Base-by-base conservation (phyloP, 2,888 invertebrate genomes). In the Drosophila barbarae region DNA sequence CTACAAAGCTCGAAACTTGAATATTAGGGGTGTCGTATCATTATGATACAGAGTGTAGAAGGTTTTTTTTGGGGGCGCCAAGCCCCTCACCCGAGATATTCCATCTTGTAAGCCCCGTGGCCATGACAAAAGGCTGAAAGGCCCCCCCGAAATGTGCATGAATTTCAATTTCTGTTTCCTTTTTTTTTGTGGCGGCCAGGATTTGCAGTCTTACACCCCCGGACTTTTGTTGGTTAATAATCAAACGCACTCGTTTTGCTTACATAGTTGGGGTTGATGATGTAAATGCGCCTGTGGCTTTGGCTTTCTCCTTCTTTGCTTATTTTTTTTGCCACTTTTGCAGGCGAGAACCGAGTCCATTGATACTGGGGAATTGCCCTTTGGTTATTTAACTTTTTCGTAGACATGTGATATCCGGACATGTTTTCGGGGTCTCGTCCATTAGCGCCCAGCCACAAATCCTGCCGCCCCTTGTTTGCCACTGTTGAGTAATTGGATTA, bases 401-500 rank as follows among this genome's bases (percentile, higher is more conserved):
- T 64, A 71, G 79, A 82, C 80, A 82, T 78, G 69, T 73, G 84
- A 84, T 80, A 81, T 63, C 47, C 26, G 60, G 60, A 26, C 36
- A 15, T 28, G 46, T 64, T 47, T 38, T 38, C 52, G 47, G 47
- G 72, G 72, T 10, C 65, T 55, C 61, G 71, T 73, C 77, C 77
- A 78, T 78, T 78, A 78, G 78, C 77, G 66, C 77, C 42, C 55
- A 42, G 64, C 58, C 49, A 36, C 13, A 64, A 58, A 52, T 32
- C 59, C 46, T 44, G 38, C 28, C 7, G 41, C 53, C 34, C 72
- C 81, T 80, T 72, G 86, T 85, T 80, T 86, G 78, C 74, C 85
- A 80, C 78, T 81, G 81, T 84, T 76, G 82, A 73, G 79, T 86
- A 84, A 84, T 84, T 86, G 86, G 77, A 84, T 84, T 85, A 85